phyloP scores from a whole-genome alignment of 2,113 vertebrate species.

The Semnornis frantzii region DNA sequence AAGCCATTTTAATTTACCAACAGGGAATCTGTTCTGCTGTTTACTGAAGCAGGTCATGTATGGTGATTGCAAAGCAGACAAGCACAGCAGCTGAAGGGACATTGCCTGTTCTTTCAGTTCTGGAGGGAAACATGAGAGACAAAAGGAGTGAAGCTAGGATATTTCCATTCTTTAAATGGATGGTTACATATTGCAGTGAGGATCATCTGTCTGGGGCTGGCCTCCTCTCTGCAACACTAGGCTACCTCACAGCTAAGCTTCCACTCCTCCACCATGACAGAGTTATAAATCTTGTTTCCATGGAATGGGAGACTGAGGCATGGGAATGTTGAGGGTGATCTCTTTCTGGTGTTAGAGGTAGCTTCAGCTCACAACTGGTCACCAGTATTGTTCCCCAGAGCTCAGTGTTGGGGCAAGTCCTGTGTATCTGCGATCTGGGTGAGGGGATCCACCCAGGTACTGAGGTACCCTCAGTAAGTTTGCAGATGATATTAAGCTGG shows the following conservation, averaged over 20 bases:
- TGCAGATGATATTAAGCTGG: neutral
- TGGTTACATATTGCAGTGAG: neutral
- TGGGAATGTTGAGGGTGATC: neutral
- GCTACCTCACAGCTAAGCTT: neutral
- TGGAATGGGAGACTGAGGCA: neutral
- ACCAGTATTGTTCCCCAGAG: too few relatives aligned
- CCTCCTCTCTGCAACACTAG: neutral
- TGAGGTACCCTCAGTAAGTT: too few relatives aligned
- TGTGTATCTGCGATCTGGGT: neutral
- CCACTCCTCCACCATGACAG: neutral
- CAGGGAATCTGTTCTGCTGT: conserved; percentile 40
- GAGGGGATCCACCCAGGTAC: too few relatives aligned
- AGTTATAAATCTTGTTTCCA: neutral
- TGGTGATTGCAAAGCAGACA: conserved; percentile 46
- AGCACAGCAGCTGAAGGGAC: conserved; percentile 33
- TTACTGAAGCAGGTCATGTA: conserved; percentile 44
- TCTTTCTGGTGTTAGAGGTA: neutral
- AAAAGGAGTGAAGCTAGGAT: conserved; percentile 10
- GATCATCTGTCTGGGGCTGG: neutral
- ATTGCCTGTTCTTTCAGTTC: conserved; percentile 31
- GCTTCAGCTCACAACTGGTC: neutral
- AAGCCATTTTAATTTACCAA: conserved; percentile 38
- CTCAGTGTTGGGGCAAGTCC: too few relatives aligned
- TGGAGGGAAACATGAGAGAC: conserved; percentile 6
- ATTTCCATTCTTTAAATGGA: neutral